Conservation (phyloP, 2,888 invertebrate species). For the Auanema freiburgensis region DNA sequence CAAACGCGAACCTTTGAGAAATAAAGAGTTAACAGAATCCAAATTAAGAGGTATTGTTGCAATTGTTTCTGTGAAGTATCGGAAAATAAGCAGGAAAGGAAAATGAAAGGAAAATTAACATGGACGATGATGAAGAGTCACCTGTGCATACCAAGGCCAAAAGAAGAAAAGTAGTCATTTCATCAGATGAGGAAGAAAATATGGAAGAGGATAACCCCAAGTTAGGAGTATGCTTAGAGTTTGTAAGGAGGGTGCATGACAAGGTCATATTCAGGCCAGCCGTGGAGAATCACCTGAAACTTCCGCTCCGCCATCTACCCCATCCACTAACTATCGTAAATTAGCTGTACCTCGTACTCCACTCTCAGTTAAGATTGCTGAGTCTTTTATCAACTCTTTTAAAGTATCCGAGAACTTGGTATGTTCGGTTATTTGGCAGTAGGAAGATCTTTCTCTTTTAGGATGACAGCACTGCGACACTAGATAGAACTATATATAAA, state of each 20-base stretch:
- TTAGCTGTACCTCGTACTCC: background rate
- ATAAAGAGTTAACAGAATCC: background rate
- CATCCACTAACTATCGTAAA: background rate
- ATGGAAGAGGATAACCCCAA: constrained; percentile 12
- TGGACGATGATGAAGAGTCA: constrained; percentile 2
- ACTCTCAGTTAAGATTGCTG: constrained; percentile 23
- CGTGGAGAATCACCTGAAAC: background rate
- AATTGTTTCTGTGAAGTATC: background rate
- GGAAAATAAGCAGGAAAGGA: background rate
- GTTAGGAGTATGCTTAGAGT: background rate
- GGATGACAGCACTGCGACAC: constrained; percentile 1
- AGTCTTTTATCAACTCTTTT: constrained; percentile 32
- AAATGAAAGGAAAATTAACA: background rate
- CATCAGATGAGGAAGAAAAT: constrained; percentile 44
- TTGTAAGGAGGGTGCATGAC: background rate
- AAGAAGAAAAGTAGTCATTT: constrained; percentile 33
- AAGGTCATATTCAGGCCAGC: background rate
- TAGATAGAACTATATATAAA: constrained; percentile 14
- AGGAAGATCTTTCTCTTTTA: background rate
- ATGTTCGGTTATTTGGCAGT: background rate
- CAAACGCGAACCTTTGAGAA: background rate
- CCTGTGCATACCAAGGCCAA: constrained; percentile 18
- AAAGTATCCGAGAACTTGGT: constrained; percentile 17
- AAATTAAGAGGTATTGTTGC: background rate
- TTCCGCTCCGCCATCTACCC: constrained; percentile 2